Conservation (phyloP, 2,113 vertebrate genomes). For the Lepus timidus region DNA sequence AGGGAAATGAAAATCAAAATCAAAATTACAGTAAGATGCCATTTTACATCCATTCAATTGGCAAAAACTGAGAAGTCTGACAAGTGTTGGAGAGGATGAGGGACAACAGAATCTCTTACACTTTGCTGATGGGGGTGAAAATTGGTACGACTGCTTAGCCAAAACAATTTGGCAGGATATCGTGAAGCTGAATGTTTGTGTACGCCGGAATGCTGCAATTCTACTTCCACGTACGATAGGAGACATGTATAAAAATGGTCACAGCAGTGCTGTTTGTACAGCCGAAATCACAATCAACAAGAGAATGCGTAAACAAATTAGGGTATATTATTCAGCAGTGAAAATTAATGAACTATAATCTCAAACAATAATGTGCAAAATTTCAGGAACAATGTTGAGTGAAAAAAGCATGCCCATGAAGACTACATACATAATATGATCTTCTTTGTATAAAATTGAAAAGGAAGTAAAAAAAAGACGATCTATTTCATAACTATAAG, state of each 20-base stretch:
- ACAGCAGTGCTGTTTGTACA: neutral
- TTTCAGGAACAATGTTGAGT: neutral
- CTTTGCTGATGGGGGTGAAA: conserved; percentile 8
- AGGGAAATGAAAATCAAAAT: conserved; percentile 43
- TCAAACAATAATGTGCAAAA: neutral
- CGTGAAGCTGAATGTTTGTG: neutral
- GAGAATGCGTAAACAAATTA: neutral
- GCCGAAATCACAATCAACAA: neutral
- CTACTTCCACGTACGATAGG: neutral
- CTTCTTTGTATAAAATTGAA: neutral
- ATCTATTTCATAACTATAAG: neutral
- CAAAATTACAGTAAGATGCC: conserved; percentile 52
- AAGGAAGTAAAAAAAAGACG: neutral
- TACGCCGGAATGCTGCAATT: neutral
- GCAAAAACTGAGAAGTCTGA: conserved; percentile 25
- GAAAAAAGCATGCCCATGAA: neutral
- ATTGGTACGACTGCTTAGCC: neutral
- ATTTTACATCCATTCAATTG: conserved; percentile 53
- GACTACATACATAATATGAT: neutral
- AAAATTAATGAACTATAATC: neutral
- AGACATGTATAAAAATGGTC: neutral
- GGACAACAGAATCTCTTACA: neutral
- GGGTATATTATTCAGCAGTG: neutral
- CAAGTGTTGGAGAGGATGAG: conserved; percentile 36
- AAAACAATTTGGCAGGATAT: neutral